Conservation (phyloP, 2,888 invertebrate species). For the Gonocerus acuteangulatus region DNA sequence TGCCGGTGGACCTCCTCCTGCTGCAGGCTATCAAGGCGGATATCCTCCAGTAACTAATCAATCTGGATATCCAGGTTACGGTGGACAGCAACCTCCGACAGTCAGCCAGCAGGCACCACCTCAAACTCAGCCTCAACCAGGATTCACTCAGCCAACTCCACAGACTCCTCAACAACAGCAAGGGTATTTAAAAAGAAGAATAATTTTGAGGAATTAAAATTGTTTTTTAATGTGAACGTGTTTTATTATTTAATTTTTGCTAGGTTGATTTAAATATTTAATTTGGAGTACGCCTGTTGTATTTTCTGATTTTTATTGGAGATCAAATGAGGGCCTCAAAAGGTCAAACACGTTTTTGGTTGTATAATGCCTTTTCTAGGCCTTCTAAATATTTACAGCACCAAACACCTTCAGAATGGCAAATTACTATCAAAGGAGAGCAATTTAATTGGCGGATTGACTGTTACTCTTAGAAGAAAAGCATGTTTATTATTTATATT, state of each 20-base stretch:
- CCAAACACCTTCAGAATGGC: too few species aligned
- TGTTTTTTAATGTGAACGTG: not conserved
- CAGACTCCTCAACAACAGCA: constrained; percentile 28
- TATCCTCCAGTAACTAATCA: constrained; percentile 14
- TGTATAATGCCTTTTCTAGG: too few species aligned
- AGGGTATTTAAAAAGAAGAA: constrained; percentile 27
- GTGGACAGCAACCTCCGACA: constrained; percentile 20
- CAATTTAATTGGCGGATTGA: too few species aligned
- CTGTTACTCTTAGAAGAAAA: too few species aligned
- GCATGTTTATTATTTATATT: too few species aligned
- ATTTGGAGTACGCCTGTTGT: too few species aligned
- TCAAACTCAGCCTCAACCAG: constrained; percentile 17
- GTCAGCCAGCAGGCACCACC: constrained; percentile 9
- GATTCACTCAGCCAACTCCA: constrained; percentile 17
- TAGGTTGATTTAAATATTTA: too few species aligned
- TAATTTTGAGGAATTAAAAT: not conserved
- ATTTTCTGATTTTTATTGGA: too few species aligned
- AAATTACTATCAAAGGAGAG: too few species aligned
- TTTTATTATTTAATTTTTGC: not conserved
- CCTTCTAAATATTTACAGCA: too few species aligned
- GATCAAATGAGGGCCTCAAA: too few species aligned
- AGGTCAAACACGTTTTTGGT: too few species aligned
- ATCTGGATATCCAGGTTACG: constrained; percentile 17
- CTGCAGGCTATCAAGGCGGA: constrained; percentile 15
- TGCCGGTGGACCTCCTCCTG: constrained; percentile 1